Base-by-base conservation (phyloP, 1,140 invertebrate genomes). In the Asbolus verrucosus region DNA sequence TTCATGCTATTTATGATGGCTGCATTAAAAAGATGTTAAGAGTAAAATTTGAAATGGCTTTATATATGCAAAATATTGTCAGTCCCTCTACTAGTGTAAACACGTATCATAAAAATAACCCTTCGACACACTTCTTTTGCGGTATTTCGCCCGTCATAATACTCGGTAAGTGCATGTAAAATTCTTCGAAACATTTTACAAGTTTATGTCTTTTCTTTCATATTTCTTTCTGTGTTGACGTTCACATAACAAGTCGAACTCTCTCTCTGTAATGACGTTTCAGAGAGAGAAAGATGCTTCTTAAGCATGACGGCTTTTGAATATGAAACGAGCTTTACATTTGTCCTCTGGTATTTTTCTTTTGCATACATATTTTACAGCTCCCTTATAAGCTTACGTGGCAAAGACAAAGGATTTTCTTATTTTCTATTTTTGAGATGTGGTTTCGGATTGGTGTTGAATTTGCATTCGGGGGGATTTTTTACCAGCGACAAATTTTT, bases 261-360 rank as follows among this genome's bases (percentile, higher is more conserved):
- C 63, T 18, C 19, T 24, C 4, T 46, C 14, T 16, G 16, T 50
- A n/a, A 24, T 15, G 36, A 66, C 3, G 46, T 36, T 59, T 38
- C 33, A 59, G 50, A 60, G 30, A 33, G 46, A 60, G 50, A 67
- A 27, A 15, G 38, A 65, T 14, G 24, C 9, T 54, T 67, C 31
- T 67, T 60, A 60, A 60, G 54, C 41, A 24, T 54, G 46, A 67
- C 50, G 41, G 16, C 65, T 50, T 59, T 59, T 67, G 65, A 67
- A 67, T 67, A 67, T 38, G 65, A 41, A 67, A 67, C 65, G 65
- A 67, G 65, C 33, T 54, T 60, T 50, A 50, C 65, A 67, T 67
- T 67, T 67, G 65, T 67, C 65, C 65, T 67, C 65, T 67, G 65
- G 43, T 67, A 67, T 67, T 67, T 67, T 67, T 60, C 50, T 59